Evolutionary conservation across 2,797 vertebrate species (phyloP).

Genomic region (Acanthornis magna): DNA sequence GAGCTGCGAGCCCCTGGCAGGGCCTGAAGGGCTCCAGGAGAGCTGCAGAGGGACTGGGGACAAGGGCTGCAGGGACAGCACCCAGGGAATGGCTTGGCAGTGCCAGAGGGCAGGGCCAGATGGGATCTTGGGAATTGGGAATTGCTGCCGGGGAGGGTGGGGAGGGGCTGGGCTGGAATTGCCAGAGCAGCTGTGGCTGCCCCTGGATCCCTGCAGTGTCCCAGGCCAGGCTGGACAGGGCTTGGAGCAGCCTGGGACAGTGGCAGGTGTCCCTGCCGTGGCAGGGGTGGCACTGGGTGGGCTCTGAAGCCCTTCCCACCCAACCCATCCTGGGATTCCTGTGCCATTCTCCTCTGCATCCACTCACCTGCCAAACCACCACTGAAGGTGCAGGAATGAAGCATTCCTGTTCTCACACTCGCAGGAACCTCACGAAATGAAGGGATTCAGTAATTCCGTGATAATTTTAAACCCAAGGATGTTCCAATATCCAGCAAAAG

Average conservation of each 20-base stretch:
- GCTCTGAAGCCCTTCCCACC: background rate
- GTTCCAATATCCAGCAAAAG: background rate
- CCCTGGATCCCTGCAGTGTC: background rate
- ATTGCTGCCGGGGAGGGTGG: background rate
- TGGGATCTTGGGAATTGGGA: background rate
- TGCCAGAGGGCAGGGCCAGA: background rate
- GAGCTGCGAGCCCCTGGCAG: background rate
- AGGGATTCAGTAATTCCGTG: accelerated
- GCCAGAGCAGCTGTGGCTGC: background rate
- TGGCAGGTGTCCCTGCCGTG: background rate
- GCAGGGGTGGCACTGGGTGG: background rate
- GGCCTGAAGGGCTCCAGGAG: background rate
- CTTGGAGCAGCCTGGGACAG: background rate
- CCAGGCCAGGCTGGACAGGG: background rate
- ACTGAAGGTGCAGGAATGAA: background rate
- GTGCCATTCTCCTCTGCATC: background rate
- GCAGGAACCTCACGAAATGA: background rate
- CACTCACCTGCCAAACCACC: background rate
- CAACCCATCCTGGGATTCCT: accelerated
- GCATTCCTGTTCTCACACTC: background rate
- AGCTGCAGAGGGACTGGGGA: background rate
- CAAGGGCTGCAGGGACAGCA: background rate
- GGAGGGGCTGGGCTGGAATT: background rate
- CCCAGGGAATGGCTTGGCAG: background rate
- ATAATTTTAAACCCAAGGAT: background rate